These are phyloP conservation scores for Drosophila virilis DNA, from an alignment of 1,140 invertebrate genomes.

Conservation along the genomic window DNA sequence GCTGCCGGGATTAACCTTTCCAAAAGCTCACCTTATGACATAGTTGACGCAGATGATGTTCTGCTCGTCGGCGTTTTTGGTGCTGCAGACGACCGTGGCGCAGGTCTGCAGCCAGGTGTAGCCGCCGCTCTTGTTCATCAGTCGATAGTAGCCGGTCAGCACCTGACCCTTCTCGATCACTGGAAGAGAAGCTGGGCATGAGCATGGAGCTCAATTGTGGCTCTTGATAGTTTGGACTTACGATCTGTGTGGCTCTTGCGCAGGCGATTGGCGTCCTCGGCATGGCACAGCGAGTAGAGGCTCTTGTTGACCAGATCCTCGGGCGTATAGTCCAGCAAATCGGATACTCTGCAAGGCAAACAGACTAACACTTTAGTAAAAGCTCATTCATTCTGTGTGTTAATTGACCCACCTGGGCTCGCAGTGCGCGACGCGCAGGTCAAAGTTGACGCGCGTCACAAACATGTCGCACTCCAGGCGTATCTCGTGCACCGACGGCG, in stretches of 20 bases:
- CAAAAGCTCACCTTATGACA: conserved; percentile 85
- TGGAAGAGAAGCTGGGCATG: conserved; percentile 84
- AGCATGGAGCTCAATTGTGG: not conserved
- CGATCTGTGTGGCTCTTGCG: conserved; percentile 96
- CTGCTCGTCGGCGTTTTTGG: conserved; percentile 97
- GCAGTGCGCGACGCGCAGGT: conserved; percentile 98
- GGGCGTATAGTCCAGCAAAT: conserved; percentile 95
- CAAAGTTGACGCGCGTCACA: conserved; percentile 97
- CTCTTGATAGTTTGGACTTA: conserved; percentile 87
- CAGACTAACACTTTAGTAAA: conserved; percentile 23
- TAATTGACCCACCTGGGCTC: conserved; percentile 92
- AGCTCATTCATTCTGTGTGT: rapidly evolving
- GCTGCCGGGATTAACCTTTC: not conserved
- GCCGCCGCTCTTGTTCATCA: conserved; percentile 98
- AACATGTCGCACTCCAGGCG: conserved; percentile 98
- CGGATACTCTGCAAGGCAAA: conserved; percentile 89
- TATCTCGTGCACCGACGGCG: conserved; percentile 98
- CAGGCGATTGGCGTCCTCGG: conserved; percentile 96
- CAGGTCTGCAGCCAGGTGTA: conserved; percentile 98
- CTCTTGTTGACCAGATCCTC: conserved; percentile 97
- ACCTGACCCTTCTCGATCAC: conserved; percentile 99
- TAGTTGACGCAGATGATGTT: conserved; percentile 98
- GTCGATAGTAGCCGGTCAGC: conserved; percentile 96
- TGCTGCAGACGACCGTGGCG: conserved; percentile 97
- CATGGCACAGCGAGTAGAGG: conserved; percentile 96